Conservation (phyloP, 2,113 vertebrate species). For the Oriolus oriolus region DNA sequence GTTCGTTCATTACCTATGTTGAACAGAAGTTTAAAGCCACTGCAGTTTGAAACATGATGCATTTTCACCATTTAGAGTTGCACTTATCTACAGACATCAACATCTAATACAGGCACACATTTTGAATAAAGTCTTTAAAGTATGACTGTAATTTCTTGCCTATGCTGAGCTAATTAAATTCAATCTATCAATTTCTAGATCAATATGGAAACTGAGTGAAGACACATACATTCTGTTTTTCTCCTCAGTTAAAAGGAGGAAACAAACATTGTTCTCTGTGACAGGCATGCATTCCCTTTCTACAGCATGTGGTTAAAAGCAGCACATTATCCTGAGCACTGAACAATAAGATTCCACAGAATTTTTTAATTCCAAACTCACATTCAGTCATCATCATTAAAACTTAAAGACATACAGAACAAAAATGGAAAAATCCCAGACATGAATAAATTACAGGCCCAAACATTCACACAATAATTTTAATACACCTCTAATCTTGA, state of each 20-base stretch:
- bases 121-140: not conserved
- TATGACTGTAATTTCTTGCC: not conserved
- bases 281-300: not conserved
- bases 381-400: not conserved
- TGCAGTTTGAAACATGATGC: not conserved
- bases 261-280: rapidly evolving
- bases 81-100: not conserved
- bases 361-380: not conserved
- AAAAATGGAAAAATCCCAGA: not conserved
- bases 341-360: not conserved
- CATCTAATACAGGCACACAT: not conserved
- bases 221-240: not conserved
- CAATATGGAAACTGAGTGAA: not conserved
- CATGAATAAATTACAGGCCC: not conserved
- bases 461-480: rapidly evolving
- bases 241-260: not conserved
- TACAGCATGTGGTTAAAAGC: not conserved
- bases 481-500: not conserved
- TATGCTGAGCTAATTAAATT: not conserved
- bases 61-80: not conserved
- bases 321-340: not conserved
- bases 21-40: not conserved
- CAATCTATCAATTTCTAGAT: not conserved
- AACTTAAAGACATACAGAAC: not conserved
- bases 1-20: constrained; percentile 81